These are phyloP conservation scores for Anthonomus grandis DNA, from an alignment of 1,140 invertebrate species.

Conservation along the genomic window DNA sequence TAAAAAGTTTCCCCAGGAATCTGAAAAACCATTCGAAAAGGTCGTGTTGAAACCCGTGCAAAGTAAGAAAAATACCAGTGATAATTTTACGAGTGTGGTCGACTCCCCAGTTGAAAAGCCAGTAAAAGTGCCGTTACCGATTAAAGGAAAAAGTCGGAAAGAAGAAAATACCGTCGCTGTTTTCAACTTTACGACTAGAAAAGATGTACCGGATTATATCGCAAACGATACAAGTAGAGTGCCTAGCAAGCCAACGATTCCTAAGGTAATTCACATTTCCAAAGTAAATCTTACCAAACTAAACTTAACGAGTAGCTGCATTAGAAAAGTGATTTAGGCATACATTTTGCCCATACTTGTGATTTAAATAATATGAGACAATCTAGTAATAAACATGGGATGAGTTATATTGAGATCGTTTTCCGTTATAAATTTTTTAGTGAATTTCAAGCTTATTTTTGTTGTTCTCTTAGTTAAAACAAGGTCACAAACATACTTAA, in stretches of 20 bases:
- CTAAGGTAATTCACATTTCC: constrained; percentile 67
- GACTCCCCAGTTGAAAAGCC: constrained; percentile 5
- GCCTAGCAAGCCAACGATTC: constrained; percentile 63
- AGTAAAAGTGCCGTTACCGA: constrained; percentile 31
- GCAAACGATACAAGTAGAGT: constrained; percentile 78
- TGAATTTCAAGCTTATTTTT: no score
- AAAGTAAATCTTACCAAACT: no score
- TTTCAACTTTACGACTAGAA: constrained; percentile 81
- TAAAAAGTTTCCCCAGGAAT: no score
- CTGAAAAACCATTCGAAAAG: not conserved
- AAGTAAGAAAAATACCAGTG: constrained; percentile 8
- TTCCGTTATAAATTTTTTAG: no score
- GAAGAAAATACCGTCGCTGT: constrained; percentile 62
- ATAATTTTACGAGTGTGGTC: not conserved
- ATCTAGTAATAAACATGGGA: no score
- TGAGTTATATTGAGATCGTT: no score
- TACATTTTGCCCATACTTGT: no score
- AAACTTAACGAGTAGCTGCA: no score
- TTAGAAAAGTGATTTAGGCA: no score
- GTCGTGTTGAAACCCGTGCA: constrained; percentile 37
- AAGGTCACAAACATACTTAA: no score
- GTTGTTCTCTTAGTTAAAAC: no score
- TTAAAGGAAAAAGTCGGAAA: constrained; percentile 31
- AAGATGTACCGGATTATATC: constrained; percentile 85
- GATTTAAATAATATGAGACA: no score